Evolutionary conservation across 2,113 vertebrate genomes (phyloP).

Genomic region (Oryzias javanicus): DNA sequence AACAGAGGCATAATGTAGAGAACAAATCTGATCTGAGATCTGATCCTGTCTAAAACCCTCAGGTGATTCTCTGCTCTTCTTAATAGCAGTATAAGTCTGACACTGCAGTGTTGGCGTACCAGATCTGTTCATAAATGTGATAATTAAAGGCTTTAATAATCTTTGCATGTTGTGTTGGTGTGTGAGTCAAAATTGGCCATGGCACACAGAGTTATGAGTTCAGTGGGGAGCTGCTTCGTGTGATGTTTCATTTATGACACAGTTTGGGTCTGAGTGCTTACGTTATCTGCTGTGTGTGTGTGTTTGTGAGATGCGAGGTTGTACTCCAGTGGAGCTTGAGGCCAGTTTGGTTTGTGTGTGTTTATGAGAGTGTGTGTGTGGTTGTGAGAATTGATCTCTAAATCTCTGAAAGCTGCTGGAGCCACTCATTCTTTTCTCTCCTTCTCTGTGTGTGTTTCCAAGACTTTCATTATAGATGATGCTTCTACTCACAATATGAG

Average conservation of each 20-base stretch:
- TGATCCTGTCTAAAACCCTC: too few species aligned
- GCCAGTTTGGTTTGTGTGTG: conserved; percentile 18
- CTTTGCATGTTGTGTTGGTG: too few species aligned
- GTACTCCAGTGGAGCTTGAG: conserved; percentile 12
- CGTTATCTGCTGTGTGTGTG: not conserved
- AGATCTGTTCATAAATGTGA: too few species aligned
- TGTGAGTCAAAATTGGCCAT: not conserved
- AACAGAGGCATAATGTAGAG: too few species aligned
- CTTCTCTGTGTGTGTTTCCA: conserved; percentile 1
- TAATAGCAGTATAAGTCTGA: too few species aligned
- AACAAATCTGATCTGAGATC: too few species aligned
- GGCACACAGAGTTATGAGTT: not conserved
- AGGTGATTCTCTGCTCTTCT: too few species aligned
- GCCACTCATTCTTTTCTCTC: conserved; percentile 17
- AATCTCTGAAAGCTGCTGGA: conserved; percentile 36
- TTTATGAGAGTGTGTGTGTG: not conserved
- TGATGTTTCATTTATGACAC: conserved; percentile 17
- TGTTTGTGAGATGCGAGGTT: conserved; percentile 7
- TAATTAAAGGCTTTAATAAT: too few species aligned
- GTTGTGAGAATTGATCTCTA: conserved; percentile 37
- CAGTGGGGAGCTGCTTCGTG: not conserved
- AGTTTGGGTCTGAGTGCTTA: not conserved
- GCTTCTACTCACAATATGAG: conserved; percentile 26
- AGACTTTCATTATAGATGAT: conserved; percentile 45
- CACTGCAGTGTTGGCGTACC: too few species aligned